Conservation (phyloP, 2,797 vertebrate species). For the Syngnathus rostellatus region DNA sequence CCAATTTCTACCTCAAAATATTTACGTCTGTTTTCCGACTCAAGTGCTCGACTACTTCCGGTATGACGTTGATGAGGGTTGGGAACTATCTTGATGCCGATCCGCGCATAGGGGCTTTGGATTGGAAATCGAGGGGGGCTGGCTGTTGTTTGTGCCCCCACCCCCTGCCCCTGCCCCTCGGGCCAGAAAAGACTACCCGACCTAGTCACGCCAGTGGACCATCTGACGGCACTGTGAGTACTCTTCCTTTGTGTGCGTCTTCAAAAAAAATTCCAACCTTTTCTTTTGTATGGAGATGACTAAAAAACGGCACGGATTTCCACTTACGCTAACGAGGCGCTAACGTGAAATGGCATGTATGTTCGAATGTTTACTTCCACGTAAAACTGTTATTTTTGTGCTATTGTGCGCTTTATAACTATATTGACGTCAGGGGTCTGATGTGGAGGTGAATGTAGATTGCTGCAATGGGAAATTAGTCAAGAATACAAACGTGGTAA, state of each 20-base stretch:
- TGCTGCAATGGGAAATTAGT: neutral
- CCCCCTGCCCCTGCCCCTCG: constrained; percentile 9
- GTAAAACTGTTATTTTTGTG: neutral
- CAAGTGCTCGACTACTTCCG: constrained; percentile 26
- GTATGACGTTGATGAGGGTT: neutral
- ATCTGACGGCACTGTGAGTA: constrained; percentile 38
- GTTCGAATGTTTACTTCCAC: neutral
- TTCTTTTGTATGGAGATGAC: neutral
- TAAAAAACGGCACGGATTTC: neutral
- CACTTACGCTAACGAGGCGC: neutral
- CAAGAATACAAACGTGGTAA: neutral
- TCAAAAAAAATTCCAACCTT: neutral
- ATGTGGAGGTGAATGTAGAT: neutral
- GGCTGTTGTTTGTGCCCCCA: constrained; percentile 9
- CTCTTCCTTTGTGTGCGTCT: neutral
- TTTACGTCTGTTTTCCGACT: neutral
- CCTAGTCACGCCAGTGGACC: constrained; percentile 21
- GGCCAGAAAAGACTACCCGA: constrained; percentile 17
- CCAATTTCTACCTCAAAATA: neutral
- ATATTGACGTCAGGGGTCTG: neutral
- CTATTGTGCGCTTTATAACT: too few relatives aligned
- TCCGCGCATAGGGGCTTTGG: constrained; percentile 20
- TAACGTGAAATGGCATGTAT: neutral
- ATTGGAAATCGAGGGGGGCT: constrained; percentile 10
- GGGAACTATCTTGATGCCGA: constrained; percentile 42